Evolutionary conservation across 2,797 vertebrate species (phyloP), one percentile per base, ranked within the genome.

Genomic region (Cyclopterus lumpus): DNA sequence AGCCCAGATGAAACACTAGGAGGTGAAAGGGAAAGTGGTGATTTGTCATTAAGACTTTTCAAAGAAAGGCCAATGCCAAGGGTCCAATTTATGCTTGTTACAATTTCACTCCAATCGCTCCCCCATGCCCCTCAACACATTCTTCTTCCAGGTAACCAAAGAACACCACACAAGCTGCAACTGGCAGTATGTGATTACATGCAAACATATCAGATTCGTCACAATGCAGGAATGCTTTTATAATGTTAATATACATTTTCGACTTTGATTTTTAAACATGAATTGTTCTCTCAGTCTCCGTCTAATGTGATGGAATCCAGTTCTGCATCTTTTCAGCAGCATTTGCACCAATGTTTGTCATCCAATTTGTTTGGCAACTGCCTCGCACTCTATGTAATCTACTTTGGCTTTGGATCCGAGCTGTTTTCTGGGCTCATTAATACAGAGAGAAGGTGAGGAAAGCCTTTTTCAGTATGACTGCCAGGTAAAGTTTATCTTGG

Each of bases 21-120:
- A 91, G 90, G 89, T 91, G 88, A 90, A 91, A 92, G 81, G 84
- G 89, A 93, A 94, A 94, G 91, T 91, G 92, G 93, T 93, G 86
- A 94, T 94, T 94, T 94, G 92, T 95, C 94, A 94, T 94, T 93
- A 93, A 80, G 88, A 87, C 86, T 90, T 93, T 91, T 94, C 90
- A 93, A 93, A 93, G 89, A 89, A 90, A 88, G 84, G 75, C 82
- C 82, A 75, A 87, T 87, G 89, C 91, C 89, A 91, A 90, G 88
- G 90, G 90, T 90, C 91, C 89, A 93, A 91, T 94, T 93, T 85
- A 89, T 84, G 83, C 79, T 88, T 81, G 83, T 93, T 91, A 89
- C 86, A 90, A 90, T 82, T 88, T 79, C 75, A 77, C 78, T 77
- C 77, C 66, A 75, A 79, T 89, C 71, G 58, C 79, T 83, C 77